A percentile compares a stretch with the other conserved stretches of the same genome.
phyloP scores from a whole-genome alignment of 1,140 invertebrate genomes.

The Hesperophylax magnus region DNA sequence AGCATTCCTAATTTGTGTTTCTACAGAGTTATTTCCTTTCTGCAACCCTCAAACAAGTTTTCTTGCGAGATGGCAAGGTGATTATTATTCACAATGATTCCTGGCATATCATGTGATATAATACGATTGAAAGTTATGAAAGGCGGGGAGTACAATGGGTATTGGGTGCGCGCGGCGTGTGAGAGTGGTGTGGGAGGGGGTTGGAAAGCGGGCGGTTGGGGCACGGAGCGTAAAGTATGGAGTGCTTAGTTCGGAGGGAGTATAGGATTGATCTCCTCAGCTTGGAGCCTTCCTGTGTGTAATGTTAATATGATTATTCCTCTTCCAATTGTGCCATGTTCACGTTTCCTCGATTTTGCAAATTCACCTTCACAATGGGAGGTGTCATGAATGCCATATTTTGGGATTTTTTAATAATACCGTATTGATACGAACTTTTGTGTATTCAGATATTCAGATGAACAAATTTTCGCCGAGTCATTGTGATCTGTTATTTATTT shows the following conservation, averaged over 20 bases:
- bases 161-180: background rate
- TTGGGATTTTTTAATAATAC: conserved; percentile 9
- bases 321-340: background rate
- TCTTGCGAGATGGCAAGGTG: background rate
- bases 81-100: background rate
- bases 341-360: conserved; percentile 7
- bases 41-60: no score
- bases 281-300: background rate
- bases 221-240: background rate
- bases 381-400: background rate
- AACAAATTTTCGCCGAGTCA: background rate
- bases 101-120: background rate
- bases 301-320: conserved; percentile 1
- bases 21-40: no score
- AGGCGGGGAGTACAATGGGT: background rate
- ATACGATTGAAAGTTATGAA: conserved; percentile 3
- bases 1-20: no score
- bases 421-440: conserved; percentile 2
- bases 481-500: conserved; percentile 3
- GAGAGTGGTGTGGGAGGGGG: background rate
- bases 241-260: no score
- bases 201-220: no score
- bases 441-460: conserved; percentile 1
- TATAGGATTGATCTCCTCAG: background rate
- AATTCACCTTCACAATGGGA: conserved; percentile 11